A percentile compares a stretch with the other conserved stretches of the same genome.
Evolutionary conservation across 2,888 invertebrate genomes (phyloP).

Genomic region (Philaethria dido): DNA sequence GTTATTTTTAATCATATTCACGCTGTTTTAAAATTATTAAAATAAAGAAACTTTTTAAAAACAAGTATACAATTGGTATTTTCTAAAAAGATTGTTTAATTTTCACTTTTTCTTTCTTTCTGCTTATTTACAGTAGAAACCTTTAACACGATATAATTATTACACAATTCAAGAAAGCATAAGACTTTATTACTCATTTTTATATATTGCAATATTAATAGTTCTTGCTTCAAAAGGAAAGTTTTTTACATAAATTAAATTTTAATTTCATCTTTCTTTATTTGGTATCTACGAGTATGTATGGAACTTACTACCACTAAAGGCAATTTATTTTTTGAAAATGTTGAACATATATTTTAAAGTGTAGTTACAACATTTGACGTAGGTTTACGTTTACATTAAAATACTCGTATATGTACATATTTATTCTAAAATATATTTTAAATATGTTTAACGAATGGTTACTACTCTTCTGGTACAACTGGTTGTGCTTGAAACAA

Average conservation of each 20-base stretch:
- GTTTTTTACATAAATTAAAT: no score
- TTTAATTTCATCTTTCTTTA: no score
- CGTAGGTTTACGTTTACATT: no score
- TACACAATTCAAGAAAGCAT: no score
- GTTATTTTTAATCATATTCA: slow-evolving; percentile 3
- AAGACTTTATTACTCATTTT: no score
- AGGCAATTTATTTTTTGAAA: no score
- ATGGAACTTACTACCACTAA: no score
- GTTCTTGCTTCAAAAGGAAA: no score
- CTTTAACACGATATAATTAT: not conserved
- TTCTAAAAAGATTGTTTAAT: not conserved
- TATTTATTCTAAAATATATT: not conserved
- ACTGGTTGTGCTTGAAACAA: slow-evolving; percentile 29
- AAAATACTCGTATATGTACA: not conserved
- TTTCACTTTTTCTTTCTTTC: not conserved
- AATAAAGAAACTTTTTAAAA: not conserved
- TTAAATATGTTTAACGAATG: not conserved
- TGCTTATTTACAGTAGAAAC: not conserved
- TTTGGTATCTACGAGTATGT: no score
- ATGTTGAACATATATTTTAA: no score
- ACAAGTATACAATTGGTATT: not conserved
- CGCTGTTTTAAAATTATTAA: not conserved
- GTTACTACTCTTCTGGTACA: slow-evolving; percentile 22
- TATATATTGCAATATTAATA: no score
- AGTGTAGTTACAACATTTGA: no score